These are phyloP conservation scores for Motacilla tschutschensis DNA, from an alignment of 2,113 vertebrate species.

Conservation along the genomic window DNA sequence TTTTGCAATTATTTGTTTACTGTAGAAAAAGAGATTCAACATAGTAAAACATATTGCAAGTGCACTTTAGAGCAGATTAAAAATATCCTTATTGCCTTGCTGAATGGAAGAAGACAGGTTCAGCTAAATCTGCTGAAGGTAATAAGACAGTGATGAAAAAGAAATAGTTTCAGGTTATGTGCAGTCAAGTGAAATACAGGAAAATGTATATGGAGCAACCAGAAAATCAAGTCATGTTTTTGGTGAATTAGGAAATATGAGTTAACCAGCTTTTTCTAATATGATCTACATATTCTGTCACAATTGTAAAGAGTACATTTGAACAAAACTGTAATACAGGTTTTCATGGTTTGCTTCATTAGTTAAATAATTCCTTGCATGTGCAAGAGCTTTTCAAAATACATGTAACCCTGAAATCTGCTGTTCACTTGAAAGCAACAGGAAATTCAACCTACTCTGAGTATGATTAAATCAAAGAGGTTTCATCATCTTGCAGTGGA, in stretches of 20 bases:
- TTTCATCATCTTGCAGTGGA: not conserved
- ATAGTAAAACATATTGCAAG: not conserved
- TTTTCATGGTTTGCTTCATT: not conserved
- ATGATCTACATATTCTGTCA: not conserved
- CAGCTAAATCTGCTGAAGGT: not conserved
- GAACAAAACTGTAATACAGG: not conserved
- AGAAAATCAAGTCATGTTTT: not conserved
- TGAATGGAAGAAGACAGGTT: not conserved
- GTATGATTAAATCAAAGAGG: not conserved
- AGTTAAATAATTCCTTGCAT: not conserved
- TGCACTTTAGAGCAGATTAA: not conserved
- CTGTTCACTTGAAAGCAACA: not conserved
- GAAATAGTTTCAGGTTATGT: not conserved
- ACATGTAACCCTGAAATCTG: not conserved
- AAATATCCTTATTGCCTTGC: not conserved
- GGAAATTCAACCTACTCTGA: not conserved
- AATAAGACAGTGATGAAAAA: not conserved
- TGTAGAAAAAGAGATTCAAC: not conserved
- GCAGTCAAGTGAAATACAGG: not conserved
- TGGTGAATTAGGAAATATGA: not conserved
- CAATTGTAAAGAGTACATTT: not conserved
- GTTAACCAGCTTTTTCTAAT: not conserved
- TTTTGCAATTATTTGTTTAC: not conserved
- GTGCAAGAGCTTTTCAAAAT: not conserved
- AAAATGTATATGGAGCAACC: not conserved